Evolutionary conservation across 2,888 invertebrate genomes (phyloP).

Genomic region (Chrysopilus asiliformis): DNA sequence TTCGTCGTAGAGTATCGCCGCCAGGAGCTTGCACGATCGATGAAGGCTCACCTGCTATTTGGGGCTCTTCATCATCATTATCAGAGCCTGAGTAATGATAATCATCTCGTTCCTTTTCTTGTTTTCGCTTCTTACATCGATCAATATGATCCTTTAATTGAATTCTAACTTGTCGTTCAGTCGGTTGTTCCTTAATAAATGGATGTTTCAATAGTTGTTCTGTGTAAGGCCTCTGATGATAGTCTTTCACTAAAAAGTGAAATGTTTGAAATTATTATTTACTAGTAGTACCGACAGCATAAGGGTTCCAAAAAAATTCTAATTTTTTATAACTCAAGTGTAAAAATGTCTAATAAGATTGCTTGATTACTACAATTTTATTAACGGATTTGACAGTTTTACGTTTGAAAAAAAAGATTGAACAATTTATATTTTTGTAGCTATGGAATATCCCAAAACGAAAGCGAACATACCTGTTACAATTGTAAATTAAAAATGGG

Average conservation of each 20-base stretch:
- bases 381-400: too few species aligned
- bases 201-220: constrained; percentile 95
- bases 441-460: too few species aligned
- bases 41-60: constrained; percentile 84
- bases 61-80: constrained; percentile 90
- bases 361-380: too few species aligned
- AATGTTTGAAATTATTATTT: too few species aligned
- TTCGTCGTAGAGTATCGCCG: constrained; percentile 89
- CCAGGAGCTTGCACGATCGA: constrained; percentile 79
- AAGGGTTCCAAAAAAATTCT: too few species aligned
- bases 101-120: constrained; percentile 68
- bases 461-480: too few species aligned
- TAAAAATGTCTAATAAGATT: too few species aligned
- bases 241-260: constrained; percentile 82
- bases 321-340: too few species aligned
- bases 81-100: constrained; percentile 90
- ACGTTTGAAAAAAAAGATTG: too few species aligned
- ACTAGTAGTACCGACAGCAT: too few species aligned
- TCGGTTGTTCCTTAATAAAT: constrained; percentile 97
- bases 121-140: constrained; percentile 88
- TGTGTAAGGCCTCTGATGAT: constrained; percentile 96
- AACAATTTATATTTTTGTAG: too few species aligned
- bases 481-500: too few species aligned
- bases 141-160: constrained; percentile 99
- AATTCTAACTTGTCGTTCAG: constrained; percentile 94